Evolutionary conservation across 2,113 vertebrate species (phyloP).

Genomic region (Urocitellus parryii): DNA sequence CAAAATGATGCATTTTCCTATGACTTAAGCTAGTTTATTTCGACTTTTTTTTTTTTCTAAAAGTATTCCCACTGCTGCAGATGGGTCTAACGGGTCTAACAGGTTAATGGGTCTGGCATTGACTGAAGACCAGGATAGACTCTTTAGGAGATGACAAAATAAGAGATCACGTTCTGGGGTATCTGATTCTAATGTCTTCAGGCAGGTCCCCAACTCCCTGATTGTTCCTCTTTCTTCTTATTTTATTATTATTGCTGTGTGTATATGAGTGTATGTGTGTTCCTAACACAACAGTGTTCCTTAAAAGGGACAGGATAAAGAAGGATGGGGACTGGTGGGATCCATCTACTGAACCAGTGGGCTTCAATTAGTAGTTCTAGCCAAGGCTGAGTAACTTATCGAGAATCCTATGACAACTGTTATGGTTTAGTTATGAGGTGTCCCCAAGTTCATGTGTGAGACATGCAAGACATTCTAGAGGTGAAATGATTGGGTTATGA

Average conservation of each 20-base stretch:
- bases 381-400: neutral
- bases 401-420: neutral
- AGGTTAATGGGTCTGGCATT: neutral
- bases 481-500: too few species aligned
- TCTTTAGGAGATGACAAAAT: neutral
- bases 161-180: neutral
- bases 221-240: neutral
- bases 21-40: neutral
- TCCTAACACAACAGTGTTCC: neutral
- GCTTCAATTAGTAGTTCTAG: neutral
- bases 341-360: neutral
- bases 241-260: neutral
- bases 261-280: neutral
- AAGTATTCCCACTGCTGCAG: neutral
- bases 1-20: neutral
- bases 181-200: neutral
- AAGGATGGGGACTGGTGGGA: neutral
- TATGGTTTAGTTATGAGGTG: too few species aligned
- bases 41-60: slow-evolving; percentile 14
- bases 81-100: neutral
- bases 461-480: too few species aligned
- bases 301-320: neutral
- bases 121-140: neutral
- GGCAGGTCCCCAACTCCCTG: neutral
- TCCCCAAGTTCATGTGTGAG: too few species aligned